Conservation (phyloP, 2,888 invertebrate species). For the Drosophila anomalata region DNA sequence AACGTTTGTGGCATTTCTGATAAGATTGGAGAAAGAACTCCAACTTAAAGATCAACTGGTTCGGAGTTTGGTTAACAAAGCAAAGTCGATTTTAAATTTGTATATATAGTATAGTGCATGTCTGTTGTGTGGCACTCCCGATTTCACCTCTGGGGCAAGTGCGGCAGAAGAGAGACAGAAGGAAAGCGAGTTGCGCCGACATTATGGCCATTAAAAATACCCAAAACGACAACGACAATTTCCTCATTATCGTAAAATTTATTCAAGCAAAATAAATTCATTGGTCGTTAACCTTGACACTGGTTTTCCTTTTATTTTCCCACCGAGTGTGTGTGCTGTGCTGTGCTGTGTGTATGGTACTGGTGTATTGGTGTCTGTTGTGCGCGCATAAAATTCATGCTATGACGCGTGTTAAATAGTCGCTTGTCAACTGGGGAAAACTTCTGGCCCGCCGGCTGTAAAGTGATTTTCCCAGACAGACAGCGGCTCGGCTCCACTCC, state of each 20-base stretch:
- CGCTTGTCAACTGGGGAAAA: constrained; percentile 56
- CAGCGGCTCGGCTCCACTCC: constrained; percentile 31
- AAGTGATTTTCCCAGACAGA: constrained; percentile 40
- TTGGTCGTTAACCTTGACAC: constrained; percentile 85
- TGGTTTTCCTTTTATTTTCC: constrained; percentile 78
- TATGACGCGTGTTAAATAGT: constrained; percentile 75
- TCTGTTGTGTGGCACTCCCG: not conserved
- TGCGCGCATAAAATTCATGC: constrained; percentile 63
- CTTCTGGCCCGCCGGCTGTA: constrained; percentile 40
- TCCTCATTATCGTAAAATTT: constrained; percentile 84
- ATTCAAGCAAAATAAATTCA: constrained; percentile 84
- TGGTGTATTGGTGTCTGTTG: constrained; percentile 21
- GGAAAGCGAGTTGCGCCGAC: constrained; percentile 57
- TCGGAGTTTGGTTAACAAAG: constrained; percentile 54
- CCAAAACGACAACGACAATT: constrained; percentile 81
- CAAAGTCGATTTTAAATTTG: constrained; percentile 5
- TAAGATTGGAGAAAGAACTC: constrained; percentile 50
- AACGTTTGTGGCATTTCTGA: constrained; percentile 76
- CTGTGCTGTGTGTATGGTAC: constrained; percentile 13
- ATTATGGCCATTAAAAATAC: constrained; percentile 81
- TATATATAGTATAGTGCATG: constrained; percentile 2
- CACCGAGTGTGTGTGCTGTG: constrained; percentile 8
- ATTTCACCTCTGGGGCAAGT: constrained; percentile 20
- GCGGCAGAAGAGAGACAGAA: constrained; percentile 46
- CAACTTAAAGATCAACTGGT: constrained; percentile 51